Evolutionary conservation across 2,888 invertebrate genomes (phyloP).

Genomic region (Dysmachus trigonus): DNA sequence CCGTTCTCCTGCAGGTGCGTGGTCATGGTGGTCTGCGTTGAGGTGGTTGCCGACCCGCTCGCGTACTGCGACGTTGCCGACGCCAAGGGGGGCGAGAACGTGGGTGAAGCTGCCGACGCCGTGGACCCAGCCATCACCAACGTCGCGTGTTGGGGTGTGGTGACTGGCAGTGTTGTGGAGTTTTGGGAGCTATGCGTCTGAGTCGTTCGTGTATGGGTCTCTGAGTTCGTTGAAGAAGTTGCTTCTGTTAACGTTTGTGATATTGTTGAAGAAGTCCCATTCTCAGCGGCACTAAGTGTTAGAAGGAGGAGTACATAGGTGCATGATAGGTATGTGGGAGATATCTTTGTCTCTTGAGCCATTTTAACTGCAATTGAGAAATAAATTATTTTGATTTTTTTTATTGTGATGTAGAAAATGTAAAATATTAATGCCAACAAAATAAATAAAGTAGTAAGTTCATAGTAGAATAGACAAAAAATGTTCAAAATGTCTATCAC

Average conservation of each 20-base stretch:
- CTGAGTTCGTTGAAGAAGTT: constrained; percentile 40
- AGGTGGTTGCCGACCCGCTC: neutral
- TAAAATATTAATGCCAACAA: no score
- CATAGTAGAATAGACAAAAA: no score
- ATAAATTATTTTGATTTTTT: neutral
- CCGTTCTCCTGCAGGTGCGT: constrained; percentile 49
- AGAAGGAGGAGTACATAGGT: constrained; percentile 50
- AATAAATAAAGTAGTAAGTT: no score
- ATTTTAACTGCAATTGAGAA: constrained; percentile 36
- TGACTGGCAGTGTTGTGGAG: constrained; percentile 36
- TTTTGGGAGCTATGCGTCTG: constrained; percentile 17
- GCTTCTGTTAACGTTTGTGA: constrained; percentile 50
- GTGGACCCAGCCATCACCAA: constrained; percentile 15
- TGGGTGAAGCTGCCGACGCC: neutral
- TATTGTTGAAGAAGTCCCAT: constrained; percentile 50
- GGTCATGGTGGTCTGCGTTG: constrained; percentile 46
- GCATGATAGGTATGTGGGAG: constrained; percentile 49
- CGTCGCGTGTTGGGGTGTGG: constrained; percentile 34
- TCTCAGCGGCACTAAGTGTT: constrained; percentile 51
- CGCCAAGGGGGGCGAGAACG: neutral
- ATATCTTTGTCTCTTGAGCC: constrained; percentile 52
- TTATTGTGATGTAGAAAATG: no score
- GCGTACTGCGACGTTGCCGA: neutral
- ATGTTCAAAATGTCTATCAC: no score
- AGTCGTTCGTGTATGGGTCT: neutral